Conservation (phyloP, 2,888 invertebrate genomes). For the Caradrina kadenii region DNA sequence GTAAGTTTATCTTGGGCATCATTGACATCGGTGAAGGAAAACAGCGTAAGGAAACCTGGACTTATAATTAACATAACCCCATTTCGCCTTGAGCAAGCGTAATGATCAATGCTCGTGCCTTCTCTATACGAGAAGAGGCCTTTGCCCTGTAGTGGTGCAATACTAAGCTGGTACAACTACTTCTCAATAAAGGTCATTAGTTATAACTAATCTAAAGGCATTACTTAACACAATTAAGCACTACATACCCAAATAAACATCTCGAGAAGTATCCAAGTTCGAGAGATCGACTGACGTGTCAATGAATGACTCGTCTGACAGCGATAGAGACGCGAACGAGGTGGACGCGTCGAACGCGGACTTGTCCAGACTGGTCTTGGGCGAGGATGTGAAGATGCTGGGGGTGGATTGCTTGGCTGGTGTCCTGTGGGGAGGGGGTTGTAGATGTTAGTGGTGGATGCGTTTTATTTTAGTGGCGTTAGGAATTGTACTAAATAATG, state of each 20-base stretch:
- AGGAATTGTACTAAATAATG: not conserved
- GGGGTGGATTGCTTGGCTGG: slow-evolving; percentile 83
- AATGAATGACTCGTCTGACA: slow-evolving; percentile 84
- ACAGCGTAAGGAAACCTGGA: too few species aligned
- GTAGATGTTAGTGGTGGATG: not conserved
- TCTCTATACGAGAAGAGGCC: too few species aligned
- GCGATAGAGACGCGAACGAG: slow-evolving; percentile 84
- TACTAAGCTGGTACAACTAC: too few species aligned
- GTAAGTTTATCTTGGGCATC: too few species aligned
- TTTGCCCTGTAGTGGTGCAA: too few species aligned
- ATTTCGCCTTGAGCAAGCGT: too few species aligned
- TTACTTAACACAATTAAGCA: not conserved
- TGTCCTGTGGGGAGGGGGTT: slow-evolving; percentile 68
- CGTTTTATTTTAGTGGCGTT: not conserved
- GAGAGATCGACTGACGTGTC: slow-evolving; percentile 81
- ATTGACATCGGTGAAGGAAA: too few species aligned
- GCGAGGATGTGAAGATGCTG: slow-evolving; percentile 87
- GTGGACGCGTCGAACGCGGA: slow-evolving; percentile 75
- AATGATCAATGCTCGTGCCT: too few species aligned
- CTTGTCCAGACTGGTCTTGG: slow-evolving; percentile 80
- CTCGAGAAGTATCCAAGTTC: slow-evolving; percentile 79
- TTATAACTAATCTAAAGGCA: too few species aligned
- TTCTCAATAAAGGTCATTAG: too few species aligned
- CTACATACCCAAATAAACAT: slow-evolving; percentile 75
- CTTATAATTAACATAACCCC: too few species aligned